phyloP scores from a whole-genome alignment of 2,113 vertebrate genomes.

The Oryzias woworae region DNA sequence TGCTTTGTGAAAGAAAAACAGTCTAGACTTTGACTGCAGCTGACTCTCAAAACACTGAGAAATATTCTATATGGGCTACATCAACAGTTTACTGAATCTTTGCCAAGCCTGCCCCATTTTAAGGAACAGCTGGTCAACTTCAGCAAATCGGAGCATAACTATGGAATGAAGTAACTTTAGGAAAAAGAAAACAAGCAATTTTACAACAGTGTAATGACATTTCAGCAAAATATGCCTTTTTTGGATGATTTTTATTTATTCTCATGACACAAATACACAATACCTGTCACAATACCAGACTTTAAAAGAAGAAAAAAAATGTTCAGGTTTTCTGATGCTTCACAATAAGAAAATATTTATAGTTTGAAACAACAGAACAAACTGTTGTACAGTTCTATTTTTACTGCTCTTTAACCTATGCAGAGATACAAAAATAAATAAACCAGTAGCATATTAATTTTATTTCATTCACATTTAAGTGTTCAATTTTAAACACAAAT shows the following conservation, averaged over 20 bases:
- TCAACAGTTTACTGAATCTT: slow-evolving; percentile 28
- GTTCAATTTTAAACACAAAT: too few relatives aligned
- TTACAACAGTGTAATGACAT: slow-evolving; percentile 29
- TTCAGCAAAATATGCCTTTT: slow-evolving; percentile 32
- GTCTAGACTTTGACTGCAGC: slow-evolving; percentile 34
- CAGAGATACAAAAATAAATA: too few relatives aligned
- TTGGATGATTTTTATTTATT: slow-evolving; percentile 11
- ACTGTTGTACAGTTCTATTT: too few relatives aligned
- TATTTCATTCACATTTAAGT: too few relatives aligned
- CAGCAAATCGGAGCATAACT: slow-evolving; percentile 61
- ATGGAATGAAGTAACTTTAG: slow-evolving; percentile 62
- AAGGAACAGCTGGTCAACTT: slow-evolving; percentile 32
- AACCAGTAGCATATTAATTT: too few relatives aligned
- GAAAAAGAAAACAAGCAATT: slow-evolving; percentile 14
- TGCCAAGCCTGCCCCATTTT: slow-evolving; percentile 62
- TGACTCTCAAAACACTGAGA: slow-evolving; percentile 41
- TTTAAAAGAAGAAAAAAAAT: too few relatives aligned
- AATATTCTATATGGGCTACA: slow-evolving; percentile 29
- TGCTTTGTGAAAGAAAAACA: slow-evolving; percentile 23
- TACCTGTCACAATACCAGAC: background rate
- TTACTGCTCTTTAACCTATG: too few relatives aligned
- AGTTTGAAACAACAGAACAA: too few relatives aligned
- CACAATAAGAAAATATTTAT: too few relatives aligned
- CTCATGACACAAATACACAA: slow-evolving; percentile 1
- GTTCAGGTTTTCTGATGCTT: too few relatives aligned